These are phyloP conservation scores for Cyaniris semiargus DNA, from an alignment of 2,888 invertebrate genomes.

Conservation along the genomic window DNA sequence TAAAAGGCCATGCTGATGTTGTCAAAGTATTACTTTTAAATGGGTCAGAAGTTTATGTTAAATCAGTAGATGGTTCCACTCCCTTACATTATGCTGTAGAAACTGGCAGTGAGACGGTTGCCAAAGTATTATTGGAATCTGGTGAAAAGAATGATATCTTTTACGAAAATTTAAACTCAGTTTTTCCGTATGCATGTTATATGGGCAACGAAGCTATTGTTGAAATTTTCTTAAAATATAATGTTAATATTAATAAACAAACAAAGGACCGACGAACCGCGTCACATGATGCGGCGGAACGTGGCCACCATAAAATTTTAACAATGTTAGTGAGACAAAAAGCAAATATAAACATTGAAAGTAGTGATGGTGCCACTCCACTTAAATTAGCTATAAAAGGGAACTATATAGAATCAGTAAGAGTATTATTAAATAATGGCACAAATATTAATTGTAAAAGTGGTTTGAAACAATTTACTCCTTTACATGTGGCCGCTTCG, in stretches of 20 bases:
- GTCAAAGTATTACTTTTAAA: constrained; percentile 5
- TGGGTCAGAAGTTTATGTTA: neutral
- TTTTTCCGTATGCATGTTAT: neutral
- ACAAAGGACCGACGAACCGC: neutral
- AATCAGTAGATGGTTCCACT: constrained; percentile 23
- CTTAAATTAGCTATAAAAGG: constrained; percentile 16
- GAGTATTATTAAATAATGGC: neutral
- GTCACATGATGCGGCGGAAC: neutral
- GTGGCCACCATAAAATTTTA: constrained; percentile 5
- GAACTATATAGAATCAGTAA: neutral
- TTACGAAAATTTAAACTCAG: neutral
- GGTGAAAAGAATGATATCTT: neutral
- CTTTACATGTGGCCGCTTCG: constrained; percentile 12
- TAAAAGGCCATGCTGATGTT: neutral
- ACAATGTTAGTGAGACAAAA: neutral
- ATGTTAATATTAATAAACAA: neutral
- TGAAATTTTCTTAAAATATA: neutral
- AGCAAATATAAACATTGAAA: neutral
- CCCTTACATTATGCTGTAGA: constrained; percentile 23
- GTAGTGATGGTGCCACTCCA: constrained; percentile 1
- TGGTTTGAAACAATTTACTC: neutral
- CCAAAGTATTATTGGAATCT: neutral
- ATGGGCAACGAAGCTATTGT: constrained; percentile 11
- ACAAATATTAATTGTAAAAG: constrained; percentile 13
- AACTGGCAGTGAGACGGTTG: neutral